Evolutionary conservation across 1,140 invertebrate genomes (phyloP), one percentile per base, ranked within the genome.

Genomic region (Ostrea denselamellosa): DNA sequence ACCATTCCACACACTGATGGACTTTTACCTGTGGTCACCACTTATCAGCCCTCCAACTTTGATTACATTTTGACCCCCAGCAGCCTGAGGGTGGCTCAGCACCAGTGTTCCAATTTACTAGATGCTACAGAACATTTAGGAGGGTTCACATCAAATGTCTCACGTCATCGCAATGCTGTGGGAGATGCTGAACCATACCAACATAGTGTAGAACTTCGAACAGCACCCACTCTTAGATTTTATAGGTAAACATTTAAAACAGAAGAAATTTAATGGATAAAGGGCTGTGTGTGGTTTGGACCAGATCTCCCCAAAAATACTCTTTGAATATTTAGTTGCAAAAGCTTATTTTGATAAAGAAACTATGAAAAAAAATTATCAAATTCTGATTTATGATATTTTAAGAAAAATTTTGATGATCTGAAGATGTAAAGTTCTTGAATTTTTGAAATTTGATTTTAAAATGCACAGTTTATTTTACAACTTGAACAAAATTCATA

Each of bases 1-100:
- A 91, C 89, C 2, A 92, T 95, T 56, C 95, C 95, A 12, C 95
- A 95, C 88, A 91, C 91, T 83, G 95, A 95, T 90, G 95, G 95
- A 8, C 92, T 95, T 93, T 86, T 95, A 9, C 95, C 95, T 3
- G 90, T 93, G 14, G 90, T 95, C 17, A 95, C 95, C 2, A 95
- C 95, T 1, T 85, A 91, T 2, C 86, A 90, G 19, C 90, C 95
- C 52, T 94, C 94, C n/a, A 95, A 95, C 91, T 95, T 95, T 89
- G 94, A 94, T 83, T 90, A 95, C 19, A 94, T 93, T 2, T 90
- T 95, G 4, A 94, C 93, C 84, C 92, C 92, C 25, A 93, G 94
- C 88, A 93, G 92, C 7, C 89, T 93, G 25, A 83, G 95, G 44
- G 87, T 93, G 0, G 94, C 92, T 7, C 93, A 91, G 12, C 95